A percentile compares a stretch with the other conserved stretches of the same genome.
These are phyloP conservation scores for Drosophila nr. fundita DNA, from an alignment of 2,888 invertebrate genomes.

Conservation along the genomic window DNA sequence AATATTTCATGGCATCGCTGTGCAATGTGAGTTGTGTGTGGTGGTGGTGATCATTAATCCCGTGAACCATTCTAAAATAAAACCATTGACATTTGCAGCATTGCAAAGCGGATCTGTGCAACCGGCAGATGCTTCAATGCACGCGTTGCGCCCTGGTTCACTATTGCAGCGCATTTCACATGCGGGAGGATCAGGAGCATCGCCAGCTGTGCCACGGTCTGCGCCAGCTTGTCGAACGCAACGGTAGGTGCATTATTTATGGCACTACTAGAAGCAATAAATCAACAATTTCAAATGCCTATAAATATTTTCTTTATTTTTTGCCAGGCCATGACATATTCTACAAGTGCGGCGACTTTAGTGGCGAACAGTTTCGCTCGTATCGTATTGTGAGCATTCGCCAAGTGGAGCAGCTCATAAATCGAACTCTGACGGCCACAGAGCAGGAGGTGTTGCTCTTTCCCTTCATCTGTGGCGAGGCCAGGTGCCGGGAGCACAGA, in stretches of 20 bases:
- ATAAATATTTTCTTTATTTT: not conserved
- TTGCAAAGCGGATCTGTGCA: conserved; percentile 80
- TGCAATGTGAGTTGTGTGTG: conserved; percentile 84
- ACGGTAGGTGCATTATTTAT: conserved; percentile 84
- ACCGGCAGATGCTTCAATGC: conserved; percentile 79
- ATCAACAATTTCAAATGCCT: not conserved
- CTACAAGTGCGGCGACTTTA: conserved; percentile 84
- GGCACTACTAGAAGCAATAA: not conserved
- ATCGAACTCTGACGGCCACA: conserved; percentile 87
- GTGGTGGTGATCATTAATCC: not conserved
- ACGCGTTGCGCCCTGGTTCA: conserved; percentile 87
- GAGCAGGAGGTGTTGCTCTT: conserved; percentile 90
- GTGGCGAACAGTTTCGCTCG: conserved; percentile 87
- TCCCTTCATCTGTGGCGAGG: conserved; percentile 87
- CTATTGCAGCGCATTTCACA: conserved; percentile 88
- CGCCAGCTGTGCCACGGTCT: conserved; percentile 88
- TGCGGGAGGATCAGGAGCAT: conserved; percentile 87
- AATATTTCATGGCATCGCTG: conserved; percentile 87
- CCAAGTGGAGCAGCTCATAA: conserved; percentile 87
- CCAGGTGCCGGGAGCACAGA: conserved; percentile 87
- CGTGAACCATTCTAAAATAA: not conserved
- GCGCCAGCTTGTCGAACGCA: conserved; percentile 86
- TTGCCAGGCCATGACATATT: conserved; percentile 86
- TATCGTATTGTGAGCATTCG: conserved; percentile 88
- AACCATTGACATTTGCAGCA: conserved; percentile 54